Percentiles rank a stretch among this genome's conserved stretches.
phyloP scores from a whole-genome alignment of 2,113 vertebrate genomes.

The Caranx ignobilis region DNA sequence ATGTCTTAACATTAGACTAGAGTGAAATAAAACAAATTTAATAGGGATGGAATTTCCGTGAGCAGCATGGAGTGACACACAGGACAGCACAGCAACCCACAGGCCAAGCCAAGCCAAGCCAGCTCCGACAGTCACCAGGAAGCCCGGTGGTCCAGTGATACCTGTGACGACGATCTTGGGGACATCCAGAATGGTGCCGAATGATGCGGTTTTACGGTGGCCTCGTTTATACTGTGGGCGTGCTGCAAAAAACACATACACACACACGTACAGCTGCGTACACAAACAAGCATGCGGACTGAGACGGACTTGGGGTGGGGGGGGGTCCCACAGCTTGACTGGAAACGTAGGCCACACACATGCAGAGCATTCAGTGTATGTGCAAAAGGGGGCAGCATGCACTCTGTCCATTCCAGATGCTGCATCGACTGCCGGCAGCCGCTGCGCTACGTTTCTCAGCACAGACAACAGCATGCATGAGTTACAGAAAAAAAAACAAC shows the following conservation, averaged over 20 bases:
- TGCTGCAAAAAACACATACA: conserved; percentile 98
- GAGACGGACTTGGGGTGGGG: conserved; percentile 52
- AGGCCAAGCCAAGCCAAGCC: conserved; percentile 50
- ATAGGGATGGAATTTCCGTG: not conserved
- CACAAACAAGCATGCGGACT: conserved; percentile 92
- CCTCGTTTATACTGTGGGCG: conserved; percentile 95
- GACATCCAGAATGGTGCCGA: conserved; percentile 99
- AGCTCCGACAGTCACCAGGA: conserved; percentile 62
- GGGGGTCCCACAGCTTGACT: conserved; percentile 75
- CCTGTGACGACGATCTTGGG: conserved; percentile 99
- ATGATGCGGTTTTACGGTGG: conserved; percentile 99
- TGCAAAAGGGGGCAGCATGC: conserved; percentile 74
- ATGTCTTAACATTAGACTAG: not conserved
- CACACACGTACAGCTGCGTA: conserved; percentile 84
- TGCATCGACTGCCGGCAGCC: not conserved
- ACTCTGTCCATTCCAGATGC: conserved; percentile 39
- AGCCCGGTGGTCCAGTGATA: conserved; percentile 85
- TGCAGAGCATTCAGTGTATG: conserved; percentile 64
- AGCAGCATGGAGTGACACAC: conserved; percentile 88
- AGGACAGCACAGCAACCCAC: conserved; percentile 66
- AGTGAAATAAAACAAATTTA: not conserved
- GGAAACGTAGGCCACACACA: conserved; percentile 60
- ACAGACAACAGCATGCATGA: conserved; percentile 38
- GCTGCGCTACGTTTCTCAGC: not conserved
- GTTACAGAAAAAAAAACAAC: not conserved